Base-by-base conservation (phyloP, 2,888 invertebrate species). In the Aricia artaxerxes region DNA sequence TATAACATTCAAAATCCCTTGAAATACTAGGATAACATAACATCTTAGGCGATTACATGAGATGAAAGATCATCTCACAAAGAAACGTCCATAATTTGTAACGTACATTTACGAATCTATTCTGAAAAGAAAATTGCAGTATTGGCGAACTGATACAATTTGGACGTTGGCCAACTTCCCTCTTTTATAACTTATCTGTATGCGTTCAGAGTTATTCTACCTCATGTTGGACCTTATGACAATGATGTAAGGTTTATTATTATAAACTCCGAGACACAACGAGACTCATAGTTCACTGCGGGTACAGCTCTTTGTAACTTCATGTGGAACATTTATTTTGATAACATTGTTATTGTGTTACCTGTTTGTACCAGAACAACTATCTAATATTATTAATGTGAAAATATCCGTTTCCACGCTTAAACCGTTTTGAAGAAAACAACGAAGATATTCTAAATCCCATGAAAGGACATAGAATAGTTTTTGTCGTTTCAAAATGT, bases 161-260 rank as follows among this genome's bases (percentile, higher is more conserved):
- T 69, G 69, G 69, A 35, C 35, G 35, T 11, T 2, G 35, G 35
- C 69, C 69, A 69, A 38, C 69, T 69, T 11, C 35, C 38, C 16
- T 13, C 69, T 69, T 69, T 35, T 38, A 69, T 69, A 69, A 69
- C 69, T 69, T 69, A 69, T 35, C 69, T 69, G 69, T 69, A 57
- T 57, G 57, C 57, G 11, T 57, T 57, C 57, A 16, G 4, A 57
- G 4, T 16, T 57, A 57, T 57, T 57, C 57, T 16, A 57, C 57
- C 57, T 57, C 57, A 4, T 4, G 1, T 57, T 57, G 57, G 57
- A 16, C 57, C 57, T 57, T 57, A 57, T 57, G 16, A 4, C 16
- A 57, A 4, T 16, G 57, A 4, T 3, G 16, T 57, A 57, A 16
- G 57, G 57, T 4, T 57, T 16, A 57, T 16, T 57, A 57, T 57